Base-by-base conservation (phyloP, 2,888 invertebrate genomes). In the Clitarchus hookeri region DNA sequence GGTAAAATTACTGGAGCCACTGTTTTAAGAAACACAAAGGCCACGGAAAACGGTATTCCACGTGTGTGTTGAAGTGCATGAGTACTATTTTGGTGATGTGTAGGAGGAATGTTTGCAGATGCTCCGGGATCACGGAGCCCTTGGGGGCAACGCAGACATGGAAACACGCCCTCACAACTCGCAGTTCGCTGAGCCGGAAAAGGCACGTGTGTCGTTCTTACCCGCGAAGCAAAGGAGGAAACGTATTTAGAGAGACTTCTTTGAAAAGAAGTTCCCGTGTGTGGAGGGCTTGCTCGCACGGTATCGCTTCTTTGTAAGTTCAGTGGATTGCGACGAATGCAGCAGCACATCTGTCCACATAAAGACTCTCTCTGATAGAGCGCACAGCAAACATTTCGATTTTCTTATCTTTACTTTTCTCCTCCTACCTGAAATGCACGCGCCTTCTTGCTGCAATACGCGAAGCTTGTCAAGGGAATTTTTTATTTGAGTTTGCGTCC, bases 161-260 rank as follows among this genome's bases (percentile, higher is more conserved):
- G 65, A n/a, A 23, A 65, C 65, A 65, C 65, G 65, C 65, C 65
- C 65, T n/a, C n/a, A 1, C 65, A 65, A n/a, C 16, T 65, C n/a
- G 65, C 65, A 65, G 65, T 12, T 23, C 23, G n/a, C 65, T n/a
- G 65, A n/a, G 6, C 65, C n/a, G 23, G 65, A 1, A 53, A 65
- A 2, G 65, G 19, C 65, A 8, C 65, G 8, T 65, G 65, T n/a
- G 65, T 9, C 65, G 65, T 65, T 65, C 65, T 65, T 65, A n/a
- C 65, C 8, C 65, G 65, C 65, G 65, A n/a, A 11, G 65, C 53
- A 65, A 23, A 65, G 65, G 65, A 2, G 65, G 65, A 65, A 65
- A 65, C 65, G 65, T 65, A 65, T 65, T 65, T 65, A 65, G 65
- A 65, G 65, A 65, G 65, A 65, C 65, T 65, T 65, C 65, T 65